phyloP scores from a whole-genome alignment of 1,140 invertebrate species.

The Atopsyche davidsoni region DNA sequence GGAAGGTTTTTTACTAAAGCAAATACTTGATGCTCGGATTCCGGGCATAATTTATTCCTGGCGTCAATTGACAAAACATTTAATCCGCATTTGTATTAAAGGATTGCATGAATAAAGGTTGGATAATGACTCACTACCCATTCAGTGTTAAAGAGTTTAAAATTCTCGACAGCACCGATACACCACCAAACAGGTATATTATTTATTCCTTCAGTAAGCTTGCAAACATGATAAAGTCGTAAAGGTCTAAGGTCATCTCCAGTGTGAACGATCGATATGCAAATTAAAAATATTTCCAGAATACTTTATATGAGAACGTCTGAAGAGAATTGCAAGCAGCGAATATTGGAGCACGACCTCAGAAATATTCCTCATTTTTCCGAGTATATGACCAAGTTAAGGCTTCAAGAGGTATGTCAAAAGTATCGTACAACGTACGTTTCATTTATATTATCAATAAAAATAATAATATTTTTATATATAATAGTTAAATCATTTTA shows the following conservation, averaged over 20 bases:
- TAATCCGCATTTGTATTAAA: conserved; percentile 28
- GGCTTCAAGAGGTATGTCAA: not conserved
- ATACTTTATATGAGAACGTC: conserved; percentile 38
- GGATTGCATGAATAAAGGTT: conserved; percentile 54
- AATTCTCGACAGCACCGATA: conserved; percentile 50
- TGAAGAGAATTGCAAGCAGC: conserved; percentile 33
- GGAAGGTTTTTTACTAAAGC: not conserved
- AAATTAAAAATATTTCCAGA: conserved; percentile 22
- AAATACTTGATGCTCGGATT: too few relatives aligned
- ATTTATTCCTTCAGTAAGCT: not conserved
- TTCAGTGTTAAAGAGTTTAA: conserved; percentile 51
- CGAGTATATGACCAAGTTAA: not conserved
- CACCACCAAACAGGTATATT: conserved; percentile 55
- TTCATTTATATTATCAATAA: not conserved
- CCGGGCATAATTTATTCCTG: too few relatives aligned
- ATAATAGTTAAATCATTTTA: too few relatives aligned
- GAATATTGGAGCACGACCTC: conserved; percentile 29
- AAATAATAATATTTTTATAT: not conserved
- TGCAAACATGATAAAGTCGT: not conserved
- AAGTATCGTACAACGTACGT: not conserved
- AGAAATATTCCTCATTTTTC: not conserved
- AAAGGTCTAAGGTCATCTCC: not conserved
- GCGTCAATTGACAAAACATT: not conserved
- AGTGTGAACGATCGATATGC: not conserved
- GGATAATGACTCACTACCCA: conserved; percentile 55